Evolutionary conservation across 2,797 vertebrate genomes (phyloP).

Genomic region (Busarellus nigricollis): DNA sequence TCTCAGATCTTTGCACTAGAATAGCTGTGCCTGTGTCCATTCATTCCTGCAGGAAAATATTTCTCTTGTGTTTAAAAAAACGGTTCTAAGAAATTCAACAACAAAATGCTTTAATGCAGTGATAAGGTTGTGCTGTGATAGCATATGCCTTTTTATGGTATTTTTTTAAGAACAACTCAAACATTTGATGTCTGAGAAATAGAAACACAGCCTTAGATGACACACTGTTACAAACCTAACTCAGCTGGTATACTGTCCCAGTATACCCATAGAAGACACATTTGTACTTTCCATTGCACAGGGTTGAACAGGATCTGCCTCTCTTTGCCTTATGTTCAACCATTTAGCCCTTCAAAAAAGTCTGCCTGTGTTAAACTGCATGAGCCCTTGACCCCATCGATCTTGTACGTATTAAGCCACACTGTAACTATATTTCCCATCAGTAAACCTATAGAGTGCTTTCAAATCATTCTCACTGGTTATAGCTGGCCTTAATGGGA

Average conservation of each 20-base stretch:
- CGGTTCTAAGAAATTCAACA: neutral
- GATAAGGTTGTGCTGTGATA: neutral
- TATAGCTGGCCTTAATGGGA: neutral
- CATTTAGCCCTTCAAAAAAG: neutral
- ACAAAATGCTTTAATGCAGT: neutral
- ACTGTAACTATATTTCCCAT: neutral
- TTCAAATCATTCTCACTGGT: neutral
- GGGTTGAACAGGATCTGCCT: neutral
- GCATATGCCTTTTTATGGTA: fast-evolving
- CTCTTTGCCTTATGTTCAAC: neutral
- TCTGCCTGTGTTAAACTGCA: neutral
- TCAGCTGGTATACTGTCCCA: neutral
- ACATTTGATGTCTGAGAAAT: neutral
- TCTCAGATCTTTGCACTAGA: neutral
- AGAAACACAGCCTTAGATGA: neutral
- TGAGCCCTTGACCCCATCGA: neutral
- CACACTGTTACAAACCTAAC: neutral
- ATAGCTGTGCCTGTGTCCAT: neutral
- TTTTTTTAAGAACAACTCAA: neutral
- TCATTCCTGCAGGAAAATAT: neutral
- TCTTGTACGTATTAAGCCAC: neutral
- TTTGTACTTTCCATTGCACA: neutral
- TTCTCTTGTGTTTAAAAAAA: neutral
- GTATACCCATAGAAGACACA: neutral
- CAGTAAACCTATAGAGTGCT: neutral